Percentiles rank a stretch among this genome's conserved stretches.
phyloP scores from a whole-genome alignment of 2,113 vertebrate species.

The Copsychus sechellarum region DNA sequence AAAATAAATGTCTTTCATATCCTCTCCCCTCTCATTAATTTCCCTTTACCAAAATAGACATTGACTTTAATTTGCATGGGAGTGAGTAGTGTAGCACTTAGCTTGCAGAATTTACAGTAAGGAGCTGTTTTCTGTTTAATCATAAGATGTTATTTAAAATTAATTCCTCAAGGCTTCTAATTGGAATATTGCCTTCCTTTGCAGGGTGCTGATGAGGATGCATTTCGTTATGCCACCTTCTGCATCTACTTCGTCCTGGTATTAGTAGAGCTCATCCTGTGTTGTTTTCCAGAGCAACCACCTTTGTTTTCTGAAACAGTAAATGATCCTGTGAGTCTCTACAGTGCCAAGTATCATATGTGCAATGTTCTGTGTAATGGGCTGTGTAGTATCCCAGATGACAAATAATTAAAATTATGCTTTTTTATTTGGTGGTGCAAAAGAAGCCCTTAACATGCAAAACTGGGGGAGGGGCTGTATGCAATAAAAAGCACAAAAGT shows the following conservation, averaged over 20 bases:
- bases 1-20: not conserved
- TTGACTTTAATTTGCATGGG: not conserved
- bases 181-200: not conserved
- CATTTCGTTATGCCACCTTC: conserved; percentile 86
- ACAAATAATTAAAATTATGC: not conserved
- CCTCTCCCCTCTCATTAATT: not conserved
- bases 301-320: conserved; percentile 89
- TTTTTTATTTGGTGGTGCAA: not conserved
- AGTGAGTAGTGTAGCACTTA: not conserved
- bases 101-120: not conserved
- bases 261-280: conserved; percentile 82
- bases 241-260: conserved; percentile 85
- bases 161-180: not conserved
- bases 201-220: conserved; percentile 59
- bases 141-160: not conserved
- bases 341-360: not conserved
- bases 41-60: not conserved
- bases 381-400: not conserved
- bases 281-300: conserved; percentile 83
- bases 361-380: not conserved
- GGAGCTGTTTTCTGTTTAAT: not conserved
- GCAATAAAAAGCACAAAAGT: not conserved
- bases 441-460: not conserved
- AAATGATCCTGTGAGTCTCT: conserved; percentile 77
- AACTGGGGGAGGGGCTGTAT: not conserved